Conservation (phyloP, 2,113 vertebrate genomes). For the Alectura lathami region DNA sequence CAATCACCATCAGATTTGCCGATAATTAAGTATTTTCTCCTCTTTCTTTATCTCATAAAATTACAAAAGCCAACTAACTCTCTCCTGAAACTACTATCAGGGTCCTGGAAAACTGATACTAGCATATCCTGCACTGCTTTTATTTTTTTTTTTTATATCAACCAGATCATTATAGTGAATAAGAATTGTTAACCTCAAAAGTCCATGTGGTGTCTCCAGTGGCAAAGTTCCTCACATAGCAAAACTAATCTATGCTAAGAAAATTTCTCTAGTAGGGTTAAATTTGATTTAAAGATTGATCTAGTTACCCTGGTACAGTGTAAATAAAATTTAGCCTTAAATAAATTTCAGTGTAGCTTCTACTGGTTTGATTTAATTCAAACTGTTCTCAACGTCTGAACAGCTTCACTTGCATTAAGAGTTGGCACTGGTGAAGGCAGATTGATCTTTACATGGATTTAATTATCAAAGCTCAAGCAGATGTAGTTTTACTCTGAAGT, state of each 20-base stretch:
- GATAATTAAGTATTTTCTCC: background rate
- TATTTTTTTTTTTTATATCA: background rate
- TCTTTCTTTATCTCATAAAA: slow-evolving; percentile 1
- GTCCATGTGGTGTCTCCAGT: background rate
- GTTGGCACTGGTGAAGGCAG: background rate
- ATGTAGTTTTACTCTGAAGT: background rate
- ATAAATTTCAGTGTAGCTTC: background rate
- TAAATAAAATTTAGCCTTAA: slow-evolving; percentile 6
- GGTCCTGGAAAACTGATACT: background rate
- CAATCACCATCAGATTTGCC: background rate
- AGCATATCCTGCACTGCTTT: background rate
- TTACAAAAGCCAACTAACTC: background rate
- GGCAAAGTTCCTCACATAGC: background rate
- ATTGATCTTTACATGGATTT: background rate
- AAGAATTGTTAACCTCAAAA: background rate
- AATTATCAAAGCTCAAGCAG: background rate
- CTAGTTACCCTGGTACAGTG: background rate
- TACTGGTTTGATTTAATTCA: background rate
- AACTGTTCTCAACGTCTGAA: background rate
- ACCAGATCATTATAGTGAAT: background rate
- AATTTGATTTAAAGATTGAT: background rate
- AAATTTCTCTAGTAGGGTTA: background rate
- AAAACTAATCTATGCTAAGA: background rate
- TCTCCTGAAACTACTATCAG: background rate
- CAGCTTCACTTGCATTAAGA: background rate